These are phyloP conservation scores for Anguilla obscura DNA, from an alignment of 2,797 vertebrate genomes.

Conservation along the genomic window DNA sequence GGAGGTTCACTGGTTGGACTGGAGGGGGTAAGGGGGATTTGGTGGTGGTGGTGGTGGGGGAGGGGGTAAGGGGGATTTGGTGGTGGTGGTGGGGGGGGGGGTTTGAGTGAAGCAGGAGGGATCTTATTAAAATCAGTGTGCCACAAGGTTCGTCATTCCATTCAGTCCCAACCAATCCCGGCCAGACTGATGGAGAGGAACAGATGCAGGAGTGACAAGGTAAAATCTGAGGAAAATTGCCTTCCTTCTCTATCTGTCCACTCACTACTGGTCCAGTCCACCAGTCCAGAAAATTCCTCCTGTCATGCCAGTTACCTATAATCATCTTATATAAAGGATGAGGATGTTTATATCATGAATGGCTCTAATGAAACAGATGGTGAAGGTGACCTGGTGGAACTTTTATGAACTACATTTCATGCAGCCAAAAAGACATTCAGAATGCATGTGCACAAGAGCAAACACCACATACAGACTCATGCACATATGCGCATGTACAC, in stretches of 20 bases:
- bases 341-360: neutral
- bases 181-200: neutral
- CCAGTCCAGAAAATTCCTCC: no score
- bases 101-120: neutral
- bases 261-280: no score
- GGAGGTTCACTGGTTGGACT: conserved; percentile 88
- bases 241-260: neutral
- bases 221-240: neutral
- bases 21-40: no score
- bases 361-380: neutral
- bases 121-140: neutral
- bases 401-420: neutral
- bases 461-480: no score
- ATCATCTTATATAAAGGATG: neutral
- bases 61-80: no score
- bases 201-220: neutral
- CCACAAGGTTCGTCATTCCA: neutral
- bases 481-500: no score
- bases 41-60: no score
- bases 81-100: conserved; percentile 16
- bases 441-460: no score
- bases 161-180: neutral
- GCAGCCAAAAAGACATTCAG: neutral
- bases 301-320: neutral
- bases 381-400: neutral